Base-by-base conservation (phyloP, 2,113 vertebrate genomes). In the Trichechus manatus region DNA sequence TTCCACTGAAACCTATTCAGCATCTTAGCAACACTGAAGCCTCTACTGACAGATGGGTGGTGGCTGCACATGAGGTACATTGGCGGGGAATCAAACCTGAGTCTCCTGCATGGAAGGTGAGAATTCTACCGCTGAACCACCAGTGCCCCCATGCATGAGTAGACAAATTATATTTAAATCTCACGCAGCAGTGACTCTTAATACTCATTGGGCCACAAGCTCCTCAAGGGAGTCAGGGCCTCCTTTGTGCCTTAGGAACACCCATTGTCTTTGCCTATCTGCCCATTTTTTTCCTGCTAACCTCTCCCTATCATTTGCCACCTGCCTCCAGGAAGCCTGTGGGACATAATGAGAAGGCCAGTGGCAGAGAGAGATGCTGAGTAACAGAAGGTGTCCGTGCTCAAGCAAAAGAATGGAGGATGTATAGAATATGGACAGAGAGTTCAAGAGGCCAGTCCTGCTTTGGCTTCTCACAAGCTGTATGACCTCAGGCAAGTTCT, bases 351-450 rank as follows among this genome's bases (percentile, higher is more conserved):
- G 9, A 9, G 0, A 44, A 53, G 36, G 14, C 44, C 33, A 15
- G 61, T 36, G 31, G 42, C 44, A 74, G 53, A 82, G 75, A 56
- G 36, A n/a, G 23, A 42, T 64, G 29, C 81, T 61, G 25, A 87
- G 81, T 44, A 6, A 1, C 0, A 47, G 39, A 53, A 47, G 31
- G 47, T 74, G 27, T 53, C 85, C 53, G 20, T 17, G 19, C 31
- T 68, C 72, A 10, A 33, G 29, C 59, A 1, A 3, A 31, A 31
- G 25, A 42, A 11, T 8, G 39, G 77, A 83, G 25, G 50, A 15
- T 0, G 0, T 7, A 9, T 3, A 4, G 23, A 19, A 1, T 6
- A 13, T 29, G 7, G 29, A 2, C 2, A 6, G 50, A 61, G 9
- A 36, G 89, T 31, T 72, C 11, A 39, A 10, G 10, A 31, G 39